Evolutionary conservation across 1,140 invertebrate species (phyloP).

Genomic region (Choristoneura fumiferana): DNA sequence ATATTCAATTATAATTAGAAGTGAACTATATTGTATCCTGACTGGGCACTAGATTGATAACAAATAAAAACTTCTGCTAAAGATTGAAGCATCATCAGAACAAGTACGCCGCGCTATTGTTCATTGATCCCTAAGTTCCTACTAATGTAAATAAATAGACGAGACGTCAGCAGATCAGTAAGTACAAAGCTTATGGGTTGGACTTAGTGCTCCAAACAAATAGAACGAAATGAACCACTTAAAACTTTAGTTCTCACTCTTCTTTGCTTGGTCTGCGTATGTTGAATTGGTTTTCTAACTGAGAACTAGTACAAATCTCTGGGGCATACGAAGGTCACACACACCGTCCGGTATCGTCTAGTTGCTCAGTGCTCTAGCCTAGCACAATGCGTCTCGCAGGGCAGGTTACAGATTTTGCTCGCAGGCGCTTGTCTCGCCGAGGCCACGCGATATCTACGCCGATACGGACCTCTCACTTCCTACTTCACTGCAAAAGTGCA

Average conservation of each 20-base stretch:
- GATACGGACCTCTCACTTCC: slow-evolving; percentile 31
- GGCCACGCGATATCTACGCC: slow-evolving; percentile 26
- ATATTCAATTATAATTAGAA: no score
- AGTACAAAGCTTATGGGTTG: no score
- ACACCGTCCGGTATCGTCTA: slow-evolving; percentile 24
- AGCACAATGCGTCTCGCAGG: slow-evolving; percentile 34
- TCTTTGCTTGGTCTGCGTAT: not conserved
- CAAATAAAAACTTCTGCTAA: no score
- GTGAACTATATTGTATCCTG: no score
- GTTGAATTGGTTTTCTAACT: slow-evolving; percentile 16
- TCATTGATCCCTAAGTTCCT: no score
- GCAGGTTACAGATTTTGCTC: slow-evolving; percentile 32
- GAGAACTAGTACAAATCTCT: slow-evolving; percentile 41
- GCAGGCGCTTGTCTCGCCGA: slow-evolving; percentile 24
- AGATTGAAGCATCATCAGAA: no score
- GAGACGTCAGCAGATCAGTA: no score
- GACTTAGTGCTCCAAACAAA: no score
- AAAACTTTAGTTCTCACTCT: not conserved
- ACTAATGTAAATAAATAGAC: no score
- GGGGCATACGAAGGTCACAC: slow-evolving; percentile 30
- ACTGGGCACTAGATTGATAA: no score
- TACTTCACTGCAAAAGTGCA: slow-evolving; percentile 9
- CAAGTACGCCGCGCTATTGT: no score
- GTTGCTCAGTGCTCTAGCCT: slow-evolving; percentile 25
- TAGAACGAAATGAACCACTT: no score